Evolutionary conservation across 2,797 vertebrate genomes (phyloP).

Genomic region (Urocyon cinereoargenteus): DNA sequence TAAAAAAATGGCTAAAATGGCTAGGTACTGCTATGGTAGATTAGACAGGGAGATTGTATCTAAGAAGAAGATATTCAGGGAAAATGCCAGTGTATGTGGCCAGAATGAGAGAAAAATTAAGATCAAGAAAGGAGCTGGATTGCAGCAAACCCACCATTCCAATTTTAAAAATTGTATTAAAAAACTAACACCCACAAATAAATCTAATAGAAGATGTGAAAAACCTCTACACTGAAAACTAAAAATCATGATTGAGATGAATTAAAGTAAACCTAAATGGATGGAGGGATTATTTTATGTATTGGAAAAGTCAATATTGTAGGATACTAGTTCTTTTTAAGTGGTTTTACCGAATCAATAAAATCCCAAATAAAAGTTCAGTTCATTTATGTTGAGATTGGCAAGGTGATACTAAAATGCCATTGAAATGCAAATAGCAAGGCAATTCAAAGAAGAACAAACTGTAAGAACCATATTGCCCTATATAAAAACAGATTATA

Average conservation of each 20-base stretch:
- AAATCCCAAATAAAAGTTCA: conserved; percentile 18
- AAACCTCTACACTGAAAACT: not conserved
- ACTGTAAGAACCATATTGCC: not conserved
- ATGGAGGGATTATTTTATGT: not conserved
- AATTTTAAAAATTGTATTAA: not conserved
- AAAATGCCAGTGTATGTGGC: not conserved
- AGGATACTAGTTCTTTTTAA: not conserved
- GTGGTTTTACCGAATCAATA: not conserved
- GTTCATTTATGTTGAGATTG: conserved; percentile 23
- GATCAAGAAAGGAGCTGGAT: not conserved
- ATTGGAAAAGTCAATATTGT: not conserved
- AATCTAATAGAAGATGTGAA: not conserved
- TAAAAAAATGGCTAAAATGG: not conserved
- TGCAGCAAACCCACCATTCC: not conserved
- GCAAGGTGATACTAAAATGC: not conserved
- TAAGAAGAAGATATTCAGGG: not conserved
- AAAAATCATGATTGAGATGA: not conserved
- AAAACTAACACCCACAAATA: not conserved
- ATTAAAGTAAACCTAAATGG: not conserved
- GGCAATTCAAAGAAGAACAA: not conserved
- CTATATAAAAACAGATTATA: not conserved
- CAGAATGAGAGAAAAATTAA: not conserved
- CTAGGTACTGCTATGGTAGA: not conserved
- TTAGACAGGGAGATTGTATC: not conserved
- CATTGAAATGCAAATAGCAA: not conserved